phyloP scores from a whole-genome alignment of 2,113 vertebrate genomes.

The Elanoides forficatus region DNA sequence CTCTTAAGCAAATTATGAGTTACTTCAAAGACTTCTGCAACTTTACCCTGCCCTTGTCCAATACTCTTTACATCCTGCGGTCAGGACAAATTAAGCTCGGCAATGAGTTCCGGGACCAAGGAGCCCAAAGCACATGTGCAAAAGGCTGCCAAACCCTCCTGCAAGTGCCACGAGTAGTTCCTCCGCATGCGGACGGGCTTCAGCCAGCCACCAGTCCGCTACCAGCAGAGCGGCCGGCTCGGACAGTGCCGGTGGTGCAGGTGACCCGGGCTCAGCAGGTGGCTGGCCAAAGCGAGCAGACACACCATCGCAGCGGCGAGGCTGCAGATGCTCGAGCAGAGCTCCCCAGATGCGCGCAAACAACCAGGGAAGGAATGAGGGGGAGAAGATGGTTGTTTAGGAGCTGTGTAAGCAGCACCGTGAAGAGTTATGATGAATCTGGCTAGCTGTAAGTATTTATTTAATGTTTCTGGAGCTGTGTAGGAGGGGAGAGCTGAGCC shows the following conservation, averaged over 20 bases:
- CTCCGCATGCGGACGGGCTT: not conserved
- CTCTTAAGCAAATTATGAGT: accelerated
- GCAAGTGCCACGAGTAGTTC: accelerated
- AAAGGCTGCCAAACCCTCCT: not conserved
- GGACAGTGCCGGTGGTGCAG: accelerated
- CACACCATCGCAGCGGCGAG: accelerated
- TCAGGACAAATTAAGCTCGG: too few relatives aligned
- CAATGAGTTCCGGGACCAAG: not conserved
- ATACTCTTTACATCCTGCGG: accelerated
- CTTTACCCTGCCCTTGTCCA: not conserved
- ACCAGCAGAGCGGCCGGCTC: not conserved
- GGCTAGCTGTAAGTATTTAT: not conserved
- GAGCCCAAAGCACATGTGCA: accelerated
- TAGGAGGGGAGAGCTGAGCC: not conserved
- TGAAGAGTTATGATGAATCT: accelerated
- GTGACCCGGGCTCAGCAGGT: not conserved
- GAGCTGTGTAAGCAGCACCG: accelerated
- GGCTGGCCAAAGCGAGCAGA: not conserved
- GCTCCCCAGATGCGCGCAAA: not conserved
- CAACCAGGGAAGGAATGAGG: accelerated
- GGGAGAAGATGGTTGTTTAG: not conserved
- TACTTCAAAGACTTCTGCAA: not conserved
- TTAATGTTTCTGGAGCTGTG: not conserved
- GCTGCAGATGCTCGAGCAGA: not conserved
- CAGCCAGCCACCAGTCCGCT: accelerated